phyloP scores from a whole-genome alignment of 2,888 invertebrate species.

The Drosophila colorata region DNA sequence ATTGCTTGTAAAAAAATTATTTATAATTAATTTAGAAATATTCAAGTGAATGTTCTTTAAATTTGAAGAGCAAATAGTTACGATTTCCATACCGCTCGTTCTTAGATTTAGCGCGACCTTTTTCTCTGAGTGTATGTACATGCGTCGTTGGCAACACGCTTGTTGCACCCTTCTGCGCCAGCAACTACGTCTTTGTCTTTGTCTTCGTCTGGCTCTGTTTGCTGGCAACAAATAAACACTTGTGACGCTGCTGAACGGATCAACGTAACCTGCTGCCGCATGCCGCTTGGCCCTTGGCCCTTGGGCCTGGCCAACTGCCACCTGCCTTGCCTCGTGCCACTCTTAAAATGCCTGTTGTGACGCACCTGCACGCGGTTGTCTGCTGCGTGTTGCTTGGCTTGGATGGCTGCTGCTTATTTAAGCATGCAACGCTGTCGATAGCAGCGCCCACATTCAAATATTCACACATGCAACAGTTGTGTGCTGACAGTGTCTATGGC shows the following conservation, averaged over 20 bases:
- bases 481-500: constrained; percentile 41
- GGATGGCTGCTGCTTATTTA: constrained; percentile 63
- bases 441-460: constrained; percentile 21
- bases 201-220: constrained; percentile 40
- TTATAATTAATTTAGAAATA: too few relatives aligned
- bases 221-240: constrained; percentile 74
- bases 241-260: constrained; percentile 69
- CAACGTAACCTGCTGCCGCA: constrained; percentile 35
- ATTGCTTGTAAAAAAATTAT: too few relatives aligned
- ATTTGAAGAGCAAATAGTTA: too few relatives aligned
- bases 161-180: constrained; percentile 35
- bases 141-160: constrained; percentile 25
- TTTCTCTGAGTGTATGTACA: not conserved
- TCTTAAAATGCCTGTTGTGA: constrained; percentile 1
- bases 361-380: constrained; percentile 43
- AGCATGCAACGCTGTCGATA: constrained; percentile 48
- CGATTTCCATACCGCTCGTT: too few relatives aligned
- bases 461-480: constrained; percentile 75
- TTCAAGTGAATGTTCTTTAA: too few relatives aligned
- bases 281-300: not conserved
- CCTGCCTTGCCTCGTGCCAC: not conserved
- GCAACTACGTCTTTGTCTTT: not conserved
- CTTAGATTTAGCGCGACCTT: not conserved
- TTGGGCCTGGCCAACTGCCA: not conserved
- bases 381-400: constrained; percentile 31